Percentiles rank a stretch among this genome's conserved stretches.
These are phyloP conservation scores for Cephalopterus ornatus DNA, from an alignment of 2,113 vertebrate genomes.

Conservation along the genomic window DNA sequence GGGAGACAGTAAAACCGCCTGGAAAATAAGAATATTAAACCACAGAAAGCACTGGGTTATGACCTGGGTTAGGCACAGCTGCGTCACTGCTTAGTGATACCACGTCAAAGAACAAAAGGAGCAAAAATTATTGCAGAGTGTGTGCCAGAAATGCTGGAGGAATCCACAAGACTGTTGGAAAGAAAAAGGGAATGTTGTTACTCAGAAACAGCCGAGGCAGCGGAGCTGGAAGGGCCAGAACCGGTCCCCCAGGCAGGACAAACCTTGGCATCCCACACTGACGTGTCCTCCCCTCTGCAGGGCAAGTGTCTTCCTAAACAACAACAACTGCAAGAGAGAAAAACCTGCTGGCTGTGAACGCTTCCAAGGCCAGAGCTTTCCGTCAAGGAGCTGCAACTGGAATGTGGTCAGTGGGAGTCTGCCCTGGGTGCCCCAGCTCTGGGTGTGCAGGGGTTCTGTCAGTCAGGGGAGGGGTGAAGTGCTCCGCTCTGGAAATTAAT, in stretches of 20 bases:
- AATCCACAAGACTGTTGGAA: conserved; percentile 56
- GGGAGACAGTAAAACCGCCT: conserved; percentile 57
- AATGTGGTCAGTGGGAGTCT: background rate
- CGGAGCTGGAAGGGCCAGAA: background rate
- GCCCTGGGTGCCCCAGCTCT: background rate
- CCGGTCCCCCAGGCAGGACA: background rate
- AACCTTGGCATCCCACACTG: background rate
- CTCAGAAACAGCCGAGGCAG: background rate
- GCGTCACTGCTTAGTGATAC: conserved; percentile 50
- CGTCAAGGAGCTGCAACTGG: background rate
- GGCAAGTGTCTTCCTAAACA: background rate
- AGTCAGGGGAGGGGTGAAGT: background rate
- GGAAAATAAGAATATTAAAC: conserved; percentile 62
- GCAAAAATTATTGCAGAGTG: background rate
- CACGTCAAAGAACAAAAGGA: background rate
- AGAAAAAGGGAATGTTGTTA: conserved; percentile 46
- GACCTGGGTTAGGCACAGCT: conserved; percentile 62
- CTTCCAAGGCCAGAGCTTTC: background rate
- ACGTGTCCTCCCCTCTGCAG: background rate
- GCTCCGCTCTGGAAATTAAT: background rate
- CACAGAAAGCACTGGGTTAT: conserved; percentile 57
- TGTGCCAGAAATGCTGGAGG: conserved; percentile 28
- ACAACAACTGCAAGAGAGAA: background rate
- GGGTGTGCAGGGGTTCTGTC: background rate
- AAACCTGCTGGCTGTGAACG: rapidly evolving